Evolutionary conservation across 1,140 invertebrate species (phyloP).

Genomic region (Papilio xuthus): DNA sequence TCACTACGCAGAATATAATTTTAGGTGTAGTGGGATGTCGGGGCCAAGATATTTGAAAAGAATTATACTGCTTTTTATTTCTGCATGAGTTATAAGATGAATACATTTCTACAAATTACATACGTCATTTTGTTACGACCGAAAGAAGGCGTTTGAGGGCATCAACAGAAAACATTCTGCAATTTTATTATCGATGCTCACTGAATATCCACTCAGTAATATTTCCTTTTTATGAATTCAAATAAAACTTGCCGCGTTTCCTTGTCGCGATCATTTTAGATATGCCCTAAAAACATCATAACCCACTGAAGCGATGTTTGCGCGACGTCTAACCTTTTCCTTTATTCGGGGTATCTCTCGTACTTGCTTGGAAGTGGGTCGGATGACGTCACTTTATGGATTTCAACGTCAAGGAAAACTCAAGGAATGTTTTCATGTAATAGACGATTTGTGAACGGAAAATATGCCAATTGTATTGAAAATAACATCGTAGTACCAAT

Average conservation of each 20-base stretch:
- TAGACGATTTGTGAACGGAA: background rate
- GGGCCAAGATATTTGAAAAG: background rate
- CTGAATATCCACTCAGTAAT: slow-evolving; percentile 29
- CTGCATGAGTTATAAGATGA: background rate
- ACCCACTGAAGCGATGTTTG: slow-evolving; percentile 43
- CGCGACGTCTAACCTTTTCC: slow-evolving; percentile 58
- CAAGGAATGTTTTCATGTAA: slow-evolving; percentile 3
- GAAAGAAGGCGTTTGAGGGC: background rate
- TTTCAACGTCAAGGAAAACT: slow-evolving; percentile 29
- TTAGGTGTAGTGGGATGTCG: no score
- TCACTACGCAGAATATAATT: no score
- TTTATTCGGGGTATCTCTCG: slow-evolving; percentile 42
- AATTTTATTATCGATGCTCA: slow-evolving; percentile 25
- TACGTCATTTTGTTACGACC: background rate
- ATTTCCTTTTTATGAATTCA: slow-evolving; percentile 16
- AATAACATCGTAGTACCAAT: background rate
- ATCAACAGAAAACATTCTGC: slow-evolving; percentile 3
- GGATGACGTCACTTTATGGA: slow-evolving; percentile 56
- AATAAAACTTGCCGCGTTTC: slow-evolving; percentile 26
- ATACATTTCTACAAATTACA: background rate
- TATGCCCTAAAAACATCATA: slow-evolving; percentile 43
- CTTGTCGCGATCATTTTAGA: slow-evolving; percentile 37
- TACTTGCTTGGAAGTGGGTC: slow-evolving; percentile 48
- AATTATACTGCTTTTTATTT: background rate
- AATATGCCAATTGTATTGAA: background rate